phyloP scores from a whole-genome alignment of 2,797 vertebrate genomes.

The Triplophysa yarkandensis region DNA sequence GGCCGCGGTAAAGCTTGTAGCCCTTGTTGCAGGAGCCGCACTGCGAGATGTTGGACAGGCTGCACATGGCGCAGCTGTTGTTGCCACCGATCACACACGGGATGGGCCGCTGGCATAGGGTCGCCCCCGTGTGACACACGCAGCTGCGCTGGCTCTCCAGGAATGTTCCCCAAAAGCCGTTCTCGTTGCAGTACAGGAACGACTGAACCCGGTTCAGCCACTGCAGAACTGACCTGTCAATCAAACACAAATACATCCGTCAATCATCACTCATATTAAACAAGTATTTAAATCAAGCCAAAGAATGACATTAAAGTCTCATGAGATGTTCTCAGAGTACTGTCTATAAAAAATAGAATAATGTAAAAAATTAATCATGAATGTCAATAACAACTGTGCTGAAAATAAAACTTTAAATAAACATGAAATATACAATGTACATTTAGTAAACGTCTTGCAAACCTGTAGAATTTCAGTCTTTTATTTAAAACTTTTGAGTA shows the following conservation, averaged over 20 bases:
- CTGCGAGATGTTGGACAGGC: constrained; percentile 96
- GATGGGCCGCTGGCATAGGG: constrained; percentile 94
- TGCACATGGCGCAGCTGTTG: constrained; percentile 99
- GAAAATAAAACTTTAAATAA: too few species aligned
- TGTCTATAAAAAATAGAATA: too few species aligned
- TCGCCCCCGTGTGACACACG: constrained; percentile 93
- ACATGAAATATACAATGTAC: too few species aligned
- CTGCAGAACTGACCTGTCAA: constrained; percentile 91
- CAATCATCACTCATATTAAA: too few species aligned
- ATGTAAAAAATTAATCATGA: too few species aligned
- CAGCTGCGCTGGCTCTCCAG: constrained; percentile 96
- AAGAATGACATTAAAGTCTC: too few species aligned
- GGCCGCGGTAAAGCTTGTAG: constrained; percentile 96
- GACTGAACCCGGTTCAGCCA: constrained; percentile 98
- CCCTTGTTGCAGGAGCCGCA: constrained; percentile 99
- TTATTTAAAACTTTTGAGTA: too few species aligned
- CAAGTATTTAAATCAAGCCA: too few species aligned
- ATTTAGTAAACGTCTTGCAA: too few species aligned
- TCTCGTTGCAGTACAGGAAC: constrained; percentile 98
- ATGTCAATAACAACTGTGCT: too few species aligned
- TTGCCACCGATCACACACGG: constrained; percentile 97
- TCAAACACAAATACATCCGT: background rate
- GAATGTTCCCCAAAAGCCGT: constrained; percentile 98
- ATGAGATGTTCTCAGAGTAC: too few species aligned
- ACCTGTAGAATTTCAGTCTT: too few species aligned